Base-by-base conservation (phyloP, 64 coral and sea anemone species). In the Acropora yongei region DNA sequence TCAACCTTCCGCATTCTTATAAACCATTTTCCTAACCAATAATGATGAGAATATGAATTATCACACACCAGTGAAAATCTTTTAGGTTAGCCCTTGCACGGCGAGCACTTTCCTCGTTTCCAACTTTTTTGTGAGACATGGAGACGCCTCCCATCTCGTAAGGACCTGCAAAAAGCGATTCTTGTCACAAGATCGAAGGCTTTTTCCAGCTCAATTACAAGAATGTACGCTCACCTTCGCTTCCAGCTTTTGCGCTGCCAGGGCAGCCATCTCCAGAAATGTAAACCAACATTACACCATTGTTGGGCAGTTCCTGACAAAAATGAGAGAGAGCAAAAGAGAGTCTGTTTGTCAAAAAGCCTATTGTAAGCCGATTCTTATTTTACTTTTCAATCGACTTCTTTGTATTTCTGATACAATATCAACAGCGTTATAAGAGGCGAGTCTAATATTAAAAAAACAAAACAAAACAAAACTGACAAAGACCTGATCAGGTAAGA, bases 241-340 rank as follows among this genome's bases (percentile, higher is more conserved):
- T 68, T 61, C 88, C 87, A 17, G 74, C 48, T 47, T 82, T 90
- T 6, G 76, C 92, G 16, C 63, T 80, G 11, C 92, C 88, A 43
- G 68, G 51, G 67, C 88, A 91, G 48, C 92, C 87, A 75, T 96
- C 94, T 44, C 94, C 97, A 1, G 97, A 98, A 72, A 98, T 65
- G 61, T 98, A 98, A 2, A 98, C 78, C 50, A 98, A 53, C 94
- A 98, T 93, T 1, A 98, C 94, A 30, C 93, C 88, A 72, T 89
- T 98, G 73, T 86, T 93, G 2, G 97, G 97, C 1, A 98, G 85
- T 68, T 98, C 97, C 97, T 98, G 72, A 10, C 5, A 0, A 5
- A 8, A 2, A 63, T 55, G 51, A 63, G 16, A 40, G 43, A 5
- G 8, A 47, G 3, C 18, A 43, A 77, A 84, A 4, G 91, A 63